These are phyloP conservation scores for Porites divaricata DNA, from an alignment of 92 coral and sea anemone genomes.

Conservation along the genomic window DNA sequence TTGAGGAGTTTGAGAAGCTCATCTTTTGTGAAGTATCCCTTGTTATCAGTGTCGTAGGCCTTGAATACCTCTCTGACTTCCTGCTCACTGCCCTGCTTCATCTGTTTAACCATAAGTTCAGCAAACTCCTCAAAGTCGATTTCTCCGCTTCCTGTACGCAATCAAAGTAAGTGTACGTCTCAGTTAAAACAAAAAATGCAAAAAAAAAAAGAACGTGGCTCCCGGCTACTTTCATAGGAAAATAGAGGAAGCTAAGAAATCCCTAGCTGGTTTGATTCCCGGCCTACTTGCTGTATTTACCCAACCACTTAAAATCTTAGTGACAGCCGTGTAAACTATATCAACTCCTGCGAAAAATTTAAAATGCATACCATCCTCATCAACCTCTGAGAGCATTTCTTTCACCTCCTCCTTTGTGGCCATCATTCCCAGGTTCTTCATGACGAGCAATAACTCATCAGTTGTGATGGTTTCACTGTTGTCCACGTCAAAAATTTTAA, in stretches of 20 bases:
- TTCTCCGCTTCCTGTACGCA: slow-evolving; percentile 80
- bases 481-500: slow-evolving; percentile 49
- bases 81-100: slow-evolving; percentile 82
- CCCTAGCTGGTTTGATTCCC: no score
- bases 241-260: no score
- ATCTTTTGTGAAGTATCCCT: slow-evolving; percentile 69
- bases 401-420: slow-evolving; percentile 53
- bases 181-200: no score
- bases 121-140: slow-evolving; percentile 94
- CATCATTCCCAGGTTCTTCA: slow-evolving; percentile 58
- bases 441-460: slow-evolving; percentile 41
- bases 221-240: no score
- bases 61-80: slow-evolving; percentile 84
- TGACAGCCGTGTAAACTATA: no score
- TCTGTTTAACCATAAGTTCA: slow-evolving; percentile 88
- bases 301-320: no score
- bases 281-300: no score
- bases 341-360: background rate
- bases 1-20: slow-evolving; percentile 81
- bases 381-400: slow-evolving; percentile 49
- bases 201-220: no score
- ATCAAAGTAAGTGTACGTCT: background rate
- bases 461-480: slow-evolving; percentile 54
- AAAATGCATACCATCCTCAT: slow-evolving; percentile 41
- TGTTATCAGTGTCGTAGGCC: slow-evolving; percentile 73